Evolutionary conservation across 2,888 invertebrate species (phyloP).

Genomic region (Pachymerium ferrugineum): DNA sequence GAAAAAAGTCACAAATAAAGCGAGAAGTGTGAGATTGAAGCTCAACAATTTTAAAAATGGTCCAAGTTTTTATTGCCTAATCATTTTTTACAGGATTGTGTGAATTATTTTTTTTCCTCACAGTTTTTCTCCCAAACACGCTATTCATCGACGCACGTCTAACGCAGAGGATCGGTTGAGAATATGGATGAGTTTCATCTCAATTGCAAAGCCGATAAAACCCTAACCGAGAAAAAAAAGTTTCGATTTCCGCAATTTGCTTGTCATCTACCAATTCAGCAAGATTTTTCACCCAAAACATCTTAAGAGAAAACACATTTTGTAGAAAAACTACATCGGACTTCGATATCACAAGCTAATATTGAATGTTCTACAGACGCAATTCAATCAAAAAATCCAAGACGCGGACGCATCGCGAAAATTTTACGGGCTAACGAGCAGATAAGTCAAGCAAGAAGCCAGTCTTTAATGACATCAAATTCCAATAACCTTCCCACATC

Average conservation of each 20-base stretch:
- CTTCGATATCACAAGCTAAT: neutral
- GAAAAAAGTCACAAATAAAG: too few relatives aligned
- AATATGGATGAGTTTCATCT: neutral
- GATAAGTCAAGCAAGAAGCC: conserved; percentile 4
- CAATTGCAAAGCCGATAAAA: neutral
- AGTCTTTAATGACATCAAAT: conserved; percentile 13
- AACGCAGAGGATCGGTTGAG: neutral
- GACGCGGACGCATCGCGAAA: neutral
- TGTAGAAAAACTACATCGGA: neutral
- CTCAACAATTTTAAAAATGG: too few relatives aligned
- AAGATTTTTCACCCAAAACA: neutral
- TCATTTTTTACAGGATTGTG: too few relatives aligned
- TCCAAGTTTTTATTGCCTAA: neutral
- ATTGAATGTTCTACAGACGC: neutral
- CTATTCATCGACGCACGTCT: too few relatives aligned
- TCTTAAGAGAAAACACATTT: neutral
- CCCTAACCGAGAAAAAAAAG: neutral
- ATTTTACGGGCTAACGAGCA: conserved; percentile 3
- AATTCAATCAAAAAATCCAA: neutral
- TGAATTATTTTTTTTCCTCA: too few relatives aligned
- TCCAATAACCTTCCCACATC: neutral
- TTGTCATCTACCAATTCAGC: neutral
- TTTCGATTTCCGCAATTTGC: neutral
- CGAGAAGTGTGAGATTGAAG: too few relatives aligned
- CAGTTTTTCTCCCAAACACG: too few relatives aligned